These are phyloP conservation scores for Istiophorus platypterus DNA, from an alignment of 2,113 vertebrate species.

Conservation along the genomic window DNA sequence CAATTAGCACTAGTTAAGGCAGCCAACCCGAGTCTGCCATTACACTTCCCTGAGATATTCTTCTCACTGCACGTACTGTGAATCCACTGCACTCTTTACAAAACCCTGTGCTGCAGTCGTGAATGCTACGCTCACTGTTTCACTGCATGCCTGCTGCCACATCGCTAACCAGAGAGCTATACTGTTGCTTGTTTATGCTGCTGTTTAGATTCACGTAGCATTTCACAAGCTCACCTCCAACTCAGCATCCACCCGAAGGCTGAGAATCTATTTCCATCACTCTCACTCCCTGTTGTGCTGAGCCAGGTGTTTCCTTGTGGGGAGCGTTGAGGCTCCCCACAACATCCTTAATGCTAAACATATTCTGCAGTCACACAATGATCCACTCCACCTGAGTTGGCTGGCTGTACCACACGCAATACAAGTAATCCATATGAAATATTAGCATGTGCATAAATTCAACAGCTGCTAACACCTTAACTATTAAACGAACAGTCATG, in stretches of 20 bases:
- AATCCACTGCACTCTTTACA: not conserved
- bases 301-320: too few relatives aligned
- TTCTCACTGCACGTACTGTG: not conserved
- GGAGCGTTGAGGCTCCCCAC: too few relatives aligned
- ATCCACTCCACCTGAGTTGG: not conserved
- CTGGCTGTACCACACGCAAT: not conserved
- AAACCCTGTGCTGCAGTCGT: not conserved
- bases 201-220: not conserved
- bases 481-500: not conserved
- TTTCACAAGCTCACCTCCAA: not conserved
- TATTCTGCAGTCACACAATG: not conserved
- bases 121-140: not conserved
- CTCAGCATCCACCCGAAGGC: not conserved
- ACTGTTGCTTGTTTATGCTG: too few relatives aligned
- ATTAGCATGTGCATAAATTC: not conserved
- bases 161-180: not conserved
- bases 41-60: not conserved
- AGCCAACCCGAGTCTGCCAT: not conserved
- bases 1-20: too few relatives aligned
- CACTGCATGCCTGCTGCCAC: not conserved
- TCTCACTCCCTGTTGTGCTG: too few relatives aligned
- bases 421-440: not conserved
- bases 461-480: not conserved
- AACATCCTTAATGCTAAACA: not conserved
- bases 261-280: too few relatives aligned